Percentiles rank a stretch among this genome's conserved stretches.
Evolutionary conservation across 2,113 vertebrate species (phyloP).

Genomic region (Vicugna pacos): DNA sequence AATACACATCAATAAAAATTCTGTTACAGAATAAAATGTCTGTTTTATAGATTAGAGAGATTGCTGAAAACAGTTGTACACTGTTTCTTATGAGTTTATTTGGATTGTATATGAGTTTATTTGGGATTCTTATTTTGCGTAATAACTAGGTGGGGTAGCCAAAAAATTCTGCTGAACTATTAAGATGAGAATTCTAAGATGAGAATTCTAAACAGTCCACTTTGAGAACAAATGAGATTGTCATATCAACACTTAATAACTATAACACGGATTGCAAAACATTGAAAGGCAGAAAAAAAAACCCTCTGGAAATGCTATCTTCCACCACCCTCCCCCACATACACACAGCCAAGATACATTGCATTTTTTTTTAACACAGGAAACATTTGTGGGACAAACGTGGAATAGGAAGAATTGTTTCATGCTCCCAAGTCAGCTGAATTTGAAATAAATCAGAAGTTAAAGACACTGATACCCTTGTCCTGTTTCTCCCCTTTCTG

Average conservation of each 20-base stretch:
- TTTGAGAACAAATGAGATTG: background rate
- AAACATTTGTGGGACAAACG: slow-evolving; percentile 71
- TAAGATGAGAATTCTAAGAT: slow-evolving; percentile 21
- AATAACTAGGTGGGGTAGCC: background rate
- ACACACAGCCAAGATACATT: slow-evolving; percentile 75
- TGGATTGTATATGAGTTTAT: background rate
- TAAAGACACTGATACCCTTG: slow-evolving; percentile 34
- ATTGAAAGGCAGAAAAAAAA: slow-evolving; percentile 47
- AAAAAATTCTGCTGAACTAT: background rate
- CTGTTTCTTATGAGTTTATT: background rate
- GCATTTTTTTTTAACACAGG: slow-evolving; percentile 77
- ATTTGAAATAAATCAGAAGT: slow-evolving; percentile 51
- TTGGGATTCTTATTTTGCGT: background rate
- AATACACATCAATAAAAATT: background rate
- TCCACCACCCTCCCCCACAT: slow-evolving; percentile 61
- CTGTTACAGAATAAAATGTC: background rate
- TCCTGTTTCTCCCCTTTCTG: background rate
- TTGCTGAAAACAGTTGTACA: slow-evolving; percentile 39
- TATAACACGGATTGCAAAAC: slow-evolving; percentile 39
- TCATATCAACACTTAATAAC: slow-evolving; percentile 56
- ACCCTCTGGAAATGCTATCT: slow-evolving; percentile 71
- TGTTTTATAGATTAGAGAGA: slow-evolving; percentile 51
- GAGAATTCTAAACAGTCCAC: slow-evolving; percentile 4
- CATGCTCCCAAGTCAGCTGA: slow-evolving; percentile 52
- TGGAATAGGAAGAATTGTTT: slow-evolving; percentile 56